A percentile compares a stretch with the other conserved stretches of the same genome.
Conservation (phyloP, 1,140 invertebrate species). For the Sinonovacula constricta region DNA sequence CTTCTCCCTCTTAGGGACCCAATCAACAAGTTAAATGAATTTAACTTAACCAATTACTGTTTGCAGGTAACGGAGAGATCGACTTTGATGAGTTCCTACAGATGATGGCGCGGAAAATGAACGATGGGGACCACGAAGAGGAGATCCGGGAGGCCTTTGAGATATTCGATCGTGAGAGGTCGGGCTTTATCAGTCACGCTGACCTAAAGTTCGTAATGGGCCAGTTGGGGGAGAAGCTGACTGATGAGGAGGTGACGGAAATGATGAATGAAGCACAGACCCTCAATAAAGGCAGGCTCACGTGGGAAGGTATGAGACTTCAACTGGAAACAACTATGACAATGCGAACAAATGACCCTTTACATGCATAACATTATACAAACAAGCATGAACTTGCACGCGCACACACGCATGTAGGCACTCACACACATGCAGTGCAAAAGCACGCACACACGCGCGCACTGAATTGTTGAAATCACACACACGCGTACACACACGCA, state of each 20-base stretch:
- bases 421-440: too few species aligned
- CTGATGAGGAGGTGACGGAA: slow-evolving; percentile 95
- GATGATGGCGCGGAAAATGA: slow-evolving; percentile 99
- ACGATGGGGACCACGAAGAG: slow-evolving; percentile 98
- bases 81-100: slow-evolving; percentile 88
- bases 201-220: slow-evolving; percentile 39
- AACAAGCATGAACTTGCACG: too few species aligned
- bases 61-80: slow-evolving; percentile 73
- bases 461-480: too few species aligned
- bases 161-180: slow-evolving; percentile 82
- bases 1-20: too few species aligned
- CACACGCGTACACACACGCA: too few species aligned
- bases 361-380: too few species aligned
- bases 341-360: too few species aligned
- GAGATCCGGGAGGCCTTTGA: slow-evolving; percentile 99
- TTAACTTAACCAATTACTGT: not conserved
- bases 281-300: not conserved
- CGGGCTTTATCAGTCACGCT: slow-evolving; percentile 81
- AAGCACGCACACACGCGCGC: too few species aligned
- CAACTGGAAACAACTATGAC: too few species aligned
- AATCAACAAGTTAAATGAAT: too few species aligned
- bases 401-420: too few species aligned
- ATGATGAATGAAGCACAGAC: slow-evolving; percentile 85
- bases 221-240: slow-evolving; percentile 85
- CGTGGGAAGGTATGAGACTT: slow-evolving; percentile 42